Evolutionary conservation across 2,113 vertebrate species (phyloP), one percentile per base, ranked within the genome.

Genomic region (Cairina moschata): DNA sequence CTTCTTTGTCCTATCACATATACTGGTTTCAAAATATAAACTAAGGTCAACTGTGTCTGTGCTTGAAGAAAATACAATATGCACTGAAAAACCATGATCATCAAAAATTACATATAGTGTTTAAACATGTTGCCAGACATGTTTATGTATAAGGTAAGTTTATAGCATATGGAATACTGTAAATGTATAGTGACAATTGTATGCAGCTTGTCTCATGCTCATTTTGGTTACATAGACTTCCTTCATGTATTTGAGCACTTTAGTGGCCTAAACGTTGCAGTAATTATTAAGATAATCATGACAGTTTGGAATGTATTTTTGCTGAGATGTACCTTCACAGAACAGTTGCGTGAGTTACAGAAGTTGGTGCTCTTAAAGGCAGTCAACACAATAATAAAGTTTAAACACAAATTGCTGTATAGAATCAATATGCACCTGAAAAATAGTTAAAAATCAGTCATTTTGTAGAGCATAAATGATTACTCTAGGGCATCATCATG

Each of bases 21-120:
- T 79, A 93, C 11, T 97, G 93, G 56, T 93, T 97, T 94, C 87
- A 96, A 88, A 96, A 95, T 86, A 93, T n/a, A 96, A 97, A 95
- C 87, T 82, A 38, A 93, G 91, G 78, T 88, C 79, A 94, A 13
- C 63, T 15, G 9, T 72, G 94, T 93, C 72, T 91, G 54, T 85
- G 31, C 32, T 46, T 95, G 94, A 75, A 83, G 77, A 66, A 92
- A 95, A 95, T 78, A 42, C 52, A 95, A 58, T 94, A 81, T 71
- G 44, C 12, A 62, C 62, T 86, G 83, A 86, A 93, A 96, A 63
- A 10, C 17, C 42, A 83, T 26, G 18, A 83, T 80, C 44, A 65
- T 91, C 29, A 89, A 66, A 90, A 90, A 94, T 73, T 40, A 80
- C 67, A 26, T 56, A 38, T 8, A 72, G 26, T 86, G 80, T 82